Conservation (phyloP, 2,888 invertebrate species). For the Cheilosia variabilis region DNA sequence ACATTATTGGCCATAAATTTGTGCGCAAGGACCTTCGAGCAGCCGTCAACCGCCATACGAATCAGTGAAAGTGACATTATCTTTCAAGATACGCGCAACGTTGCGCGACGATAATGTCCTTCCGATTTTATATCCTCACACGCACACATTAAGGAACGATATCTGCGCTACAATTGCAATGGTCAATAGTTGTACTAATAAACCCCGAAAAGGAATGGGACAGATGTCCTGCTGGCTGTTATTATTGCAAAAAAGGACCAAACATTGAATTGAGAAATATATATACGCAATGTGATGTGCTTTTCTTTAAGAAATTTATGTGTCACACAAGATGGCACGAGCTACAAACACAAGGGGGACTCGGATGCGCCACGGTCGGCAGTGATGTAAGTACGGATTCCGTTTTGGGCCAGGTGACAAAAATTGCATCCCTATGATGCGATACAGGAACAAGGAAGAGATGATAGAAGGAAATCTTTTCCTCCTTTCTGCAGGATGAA, state of each 20-base stretch:
- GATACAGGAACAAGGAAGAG: conserved; percentile 71
- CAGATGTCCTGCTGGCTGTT: conserved; percentile 65
- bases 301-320: conserved; percentile 71
- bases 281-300: conserved; percentile 46
- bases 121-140: conserved; percentile 20
- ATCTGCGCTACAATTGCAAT: conserved; percentile 46
- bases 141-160: background rate
- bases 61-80: conserved; percentile 36
- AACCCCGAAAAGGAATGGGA: conserved; percentile 70
- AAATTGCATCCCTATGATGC: conserved; percentile 53
- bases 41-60: conserved; percentile 14
- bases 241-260: conserved; percentile 53
- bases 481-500: conserved; percentile 5
- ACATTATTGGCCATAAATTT: conserved; percentile 56
- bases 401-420: conserved; percentile 64
- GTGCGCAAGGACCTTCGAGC: conserved; percentile 46
- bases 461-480: conserved; percentile 45
- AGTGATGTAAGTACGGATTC: conserved; percentile 60
- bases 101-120: conserved; percentile 40
- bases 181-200: conserved; percentile 69
- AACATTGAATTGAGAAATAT: conserved; percentile 16
- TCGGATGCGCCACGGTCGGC: conserved; percentile 19
- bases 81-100: conserved; percentile 5
- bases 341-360: conserved; percentile 46
- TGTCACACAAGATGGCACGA: conserved; percentile 69